phyloP scores from a whole-genome alignment of 2,797 vertebrate genomes.

The Echeneis naucrates region DNA sequence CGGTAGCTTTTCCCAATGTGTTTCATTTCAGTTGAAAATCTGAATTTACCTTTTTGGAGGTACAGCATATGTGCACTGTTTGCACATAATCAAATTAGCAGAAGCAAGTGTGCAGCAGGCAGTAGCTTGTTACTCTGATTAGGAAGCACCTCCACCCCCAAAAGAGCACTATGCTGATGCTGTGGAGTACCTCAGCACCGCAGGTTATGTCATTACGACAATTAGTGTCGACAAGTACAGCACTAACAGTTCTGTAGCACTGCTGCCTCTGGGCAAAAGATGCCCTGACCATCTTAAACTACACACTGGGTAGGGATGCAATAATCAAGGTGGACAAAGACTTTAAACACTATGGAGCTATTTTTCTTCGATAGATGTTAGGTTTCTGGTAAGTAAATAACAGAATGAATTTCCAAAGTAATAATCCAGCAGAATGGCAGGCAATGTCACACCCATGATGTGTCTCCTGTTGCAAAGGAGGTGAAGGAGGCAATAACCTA shows the following conservation, averaged over 20 bases:
- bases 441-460: background rate
- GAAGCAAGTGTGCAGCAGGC: conserved; percentile 53
- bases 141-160: conserved; percentile 29
- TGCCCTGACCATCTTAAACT: conserved; percentile 42
- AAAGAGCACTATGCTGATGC: conserved; percentile 28
- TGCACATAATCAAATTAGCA: background rate
- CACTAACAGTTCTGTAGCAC: conserved; percentile 58
- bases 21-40: background rate
- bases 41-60: background rate
- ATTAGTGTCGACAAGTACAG: conserved; percentile 70
- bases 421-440: conserved; percentile 4
- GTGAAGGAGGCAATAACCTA: background rate
- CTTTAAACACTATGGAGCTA: conserved; percentile 4
- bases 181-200: conserved; percentile 52
- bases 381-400: background rate
- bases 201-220: conserved; percentile 75
- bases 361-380: background rate
- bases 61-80: background rate
- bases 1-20: background rate
- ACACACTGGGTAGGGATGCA: conserved; percentile 1
- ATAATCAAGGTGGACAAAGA: conserved; percentile 20
- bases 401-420: background rate
- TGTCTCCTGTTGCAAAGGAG: background rate
- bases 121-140: conserved; percentile 63
- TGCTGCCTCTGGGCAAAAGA: conserved; percentile 54